phyloP scores from a whole-genome alignment of 2,797 vertebrate genomes.

The Pelobates cultripes region DNA sequence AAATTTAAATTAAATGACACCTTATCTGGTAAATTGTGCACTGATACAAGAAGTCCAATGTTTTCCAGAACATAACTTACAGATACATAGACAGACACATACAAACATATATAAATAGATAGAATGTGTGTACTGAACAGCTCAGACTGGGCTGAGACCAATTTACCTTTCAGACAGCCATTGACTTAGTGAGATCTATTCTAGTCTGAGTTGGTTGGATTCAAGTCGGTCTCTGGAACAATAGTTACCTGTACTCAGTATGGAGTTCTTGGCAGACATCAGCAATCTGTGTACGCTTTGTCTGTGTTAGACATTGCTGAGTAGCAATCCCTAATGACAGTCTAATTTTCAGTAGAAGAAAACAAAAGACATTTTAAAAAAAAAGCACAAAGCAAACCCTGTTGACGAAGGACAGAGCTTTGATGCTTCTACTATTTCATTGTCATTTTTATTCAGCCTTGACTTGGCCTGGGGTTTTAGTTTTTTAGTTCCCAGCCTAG shows the following conservation, averaged over 20 bases:
- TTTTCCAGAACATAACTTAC: too few species aligned
- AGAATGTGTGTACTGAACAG: too few species aligned
- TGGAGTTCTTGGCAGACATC: constrained; percentile 73
- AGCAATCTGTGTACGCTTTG: constrained; percentile 72
- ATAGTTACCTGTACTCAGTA: constrained; percentile 83
- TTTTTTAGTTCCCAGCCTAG: constrained; percentile 70
- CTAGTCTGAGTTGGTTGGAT: constrained; percentile 79
- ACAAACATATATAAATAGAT: too few species aligned
- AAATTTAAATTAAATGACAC: too few species aligned
- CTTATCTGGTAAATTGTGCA: too few species aligned
- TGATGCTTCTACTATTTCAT: constrained; percentile 58
- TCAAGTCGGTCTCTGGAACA: constrained; percentile 81
- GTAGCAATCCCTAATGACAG: constrained; percentile 75
- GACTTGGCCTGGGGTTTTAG: constrained; percentile 73
- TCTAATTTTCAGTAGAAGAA: constrained; percentile 63
- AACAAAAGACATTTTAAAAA: neutral
- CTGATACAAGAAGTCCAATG: too few species aligned
- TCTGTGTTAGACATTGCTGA: constrained; percentile 69
- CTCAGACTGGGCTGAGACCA: constrained; percentile 43
- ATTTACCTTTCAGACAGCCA: constrained; percentile 77
- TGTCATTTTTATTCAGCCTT: constrained; percentile 72
- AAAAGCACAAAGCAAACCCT: constrained; percentile 62
- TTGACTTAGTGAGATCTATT: constrained; percentile 81
- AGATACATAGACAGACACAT: neutral
- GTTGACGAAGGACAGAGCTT: constrained; percentile 74